Percentiles rank a stretch among this genome's conserved stretches.
Evolutionary conservation across 2,797 vertebrate species (phyloP).

Genomic region (Enteromius unitaeniatus): DNA sequence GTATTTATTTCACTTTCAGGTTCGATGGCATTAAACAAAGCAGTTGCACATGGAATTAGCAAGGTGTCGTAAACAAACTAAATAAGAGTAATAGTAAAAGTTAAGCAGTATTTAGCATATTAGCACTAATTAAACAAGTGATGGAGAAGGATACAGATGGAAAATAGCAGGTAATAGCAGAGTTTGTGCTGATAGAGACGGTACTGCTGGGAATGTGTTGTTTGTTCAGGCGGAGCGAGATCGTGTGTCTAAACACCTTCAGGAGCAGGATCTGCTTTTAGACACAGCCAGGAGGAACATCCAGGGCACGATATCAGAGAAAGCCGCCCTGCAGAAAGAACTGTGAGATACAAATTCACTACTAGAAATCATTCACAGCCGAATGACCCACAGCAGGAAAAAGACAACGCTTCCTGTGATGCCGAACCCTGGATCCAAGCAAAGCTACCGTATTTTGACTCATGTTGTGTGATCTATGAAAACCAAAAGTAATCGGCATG

Average conservation of each 20-base stretch:
- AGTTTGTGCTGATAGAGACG: neutral
- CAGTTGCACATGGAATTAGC: neutral
- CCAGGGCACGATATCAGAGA: conserved; percentile 66
- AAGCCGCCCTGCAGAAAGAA: conserved; percentile 68
- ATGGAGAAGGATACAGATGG: neutral
- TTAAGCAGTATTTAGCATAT: neutral
- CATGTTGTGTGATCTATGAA: neutral
- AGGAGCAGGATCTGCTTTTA: conserved; percentile 73
- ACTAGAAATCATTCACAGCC: neutral
- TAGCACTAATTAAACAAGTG: neutral
- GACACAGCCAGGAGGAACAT: conserved; percentile 71
- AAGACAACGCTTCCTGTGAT: neutral
- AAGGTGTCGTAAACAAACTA: neutral
- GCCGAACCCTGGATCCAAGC: neutral
- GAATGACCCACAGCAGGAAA: neutral
- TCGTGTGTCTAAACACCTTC: conserved; percentile 68
- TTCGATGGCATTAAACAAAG: neutral
- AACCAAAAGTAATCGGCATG: neutral
- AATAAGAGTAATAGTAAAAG: neutral
- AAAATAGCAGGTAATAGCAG: neutral
- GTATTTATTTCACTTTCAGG: conserved; percentile 51
- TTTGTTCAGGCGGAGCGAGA: conserved; percentile 71
- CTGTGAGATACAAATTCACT: conserved; percentile 70
- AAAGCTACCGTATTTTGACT: neutral
- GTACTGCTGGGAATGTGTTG: neutral